Conservation (phyloP, 2,113 vertebrate genomes). For the Xenopus tropicalis region DNA sequence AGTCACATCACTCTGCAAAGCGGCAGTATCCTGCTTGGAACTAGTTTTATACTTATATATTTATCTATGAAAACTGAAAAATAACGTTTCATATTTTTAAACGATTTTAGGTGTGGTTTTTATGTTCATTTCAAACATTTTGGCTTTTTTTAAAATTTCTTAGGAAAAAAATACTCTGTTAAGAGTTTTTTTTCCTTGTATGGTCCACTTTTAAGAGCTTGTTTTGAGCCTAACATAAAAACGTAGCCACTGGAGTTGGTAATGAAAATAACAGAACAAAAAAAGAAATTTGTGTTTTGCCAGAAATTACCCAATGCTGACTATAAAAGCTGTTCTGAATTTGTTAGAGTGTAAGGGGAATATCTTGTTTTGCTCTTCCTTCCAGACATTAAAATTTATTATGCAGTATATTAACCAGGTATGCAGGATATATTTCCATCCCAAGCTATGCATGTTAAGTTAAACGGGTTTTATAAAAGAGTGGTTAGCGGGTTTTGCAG, state of each 20-base stretch:
- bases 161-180: too few species aligned
- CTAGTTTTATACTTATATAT: too few species aligned
- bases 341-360: conserved; percentile 10
- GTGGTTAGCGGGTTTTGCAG: too few species aligned
- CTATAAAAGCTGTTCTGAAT: conserved; percentile 17
- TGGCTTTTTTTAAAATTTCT: too few species aligned
- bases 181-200: background rate
- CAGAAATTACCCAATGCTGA: conserved; percentile 19
- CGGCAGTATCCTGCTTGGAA: too few species aligned
- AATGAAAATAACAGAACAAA: conserved; percentile 17
- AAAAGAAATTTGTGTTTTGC: background rate
- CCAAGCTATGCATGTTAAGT: too few species aligned
- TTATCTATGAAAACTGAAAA: too few species aligned
- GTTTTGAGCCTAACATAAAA: background rate
- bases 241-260: background rate
- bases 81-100: too few species aligned
- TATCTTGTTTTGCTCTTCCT: conserved; percentile 22
- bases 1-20: too few species aligned
- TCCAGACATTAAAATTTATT: conserved; percentile 31
- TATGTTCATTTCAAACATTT: too few species aligned
- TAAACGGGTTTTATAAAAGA: too few species aligned
- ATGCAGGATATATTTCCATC: conserved; percentile 23
- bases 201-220: background rate
- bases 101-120: too few species aligned
- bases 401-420: conserved; percentile 22